Evolutionary conservation across 2,888 invertebrate species (phyloP).

Genomic region (Eupithecia subfuscata): DNA sequence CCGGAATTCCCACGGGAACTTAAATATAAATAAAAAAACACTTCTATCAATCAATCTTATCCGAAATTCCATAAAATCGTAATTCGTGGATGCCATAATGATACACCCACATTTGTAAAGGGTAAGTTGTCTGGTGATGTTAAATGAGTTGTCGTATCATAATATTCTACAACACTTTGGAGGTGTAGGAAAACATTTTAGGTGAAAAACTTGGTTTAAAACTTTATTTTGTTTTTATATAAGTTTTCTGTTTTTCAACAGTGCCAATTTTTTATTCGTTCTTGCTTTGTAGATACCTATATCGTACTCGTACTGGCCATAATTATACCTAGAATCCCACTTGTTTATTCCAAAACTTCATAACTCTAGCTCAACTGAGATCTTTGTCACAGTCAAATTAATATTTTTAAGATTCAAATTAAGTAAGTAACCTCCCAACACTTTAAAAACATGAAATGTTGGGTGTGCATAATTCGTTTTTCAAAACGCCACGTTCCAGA

Average conservation of each 20-base stretch:
- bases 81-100: constrained; percentile 54
- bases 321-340: neutral
- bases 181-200: neutral
- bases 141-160: constrained; percentile 72
- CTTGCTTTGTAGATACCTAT: neutral
- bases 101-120: constrained; percentile 53
- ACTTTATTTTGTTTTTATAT: neutral
- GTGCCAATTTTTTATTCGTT: neutral
- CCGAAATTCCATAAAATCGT: constrained; percentile 26
- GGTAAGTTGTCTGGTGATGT: constrained; percentile 59
- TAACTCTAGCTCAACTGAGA: neutral
- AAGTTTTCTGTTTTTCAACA: neutral
- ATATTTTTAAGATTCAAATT: too few relatives aligned
- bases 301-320: neutral
- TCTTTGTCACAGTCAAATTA: neutral
- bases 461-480: neutral
- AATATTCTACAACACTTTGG: constrained; percentile 26
- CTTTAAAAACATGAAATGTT: neutral
- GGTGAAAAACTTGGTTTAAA: neutral
- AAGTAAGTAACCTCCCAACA: neutral
- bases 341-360: neutral
- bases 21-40: too few relatives aligned
- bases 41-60: too few relatives aligned
- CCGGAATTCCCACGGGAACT: too few relatives aligned
- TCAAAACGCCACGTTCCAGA: constrained; percentile 32